Evolutionary conservation across 2,797 vertebrate genomes (phyloP), one percentile per base, ranked within the genome.

Genomic region (Pyrocephalus nanus): DNA sequence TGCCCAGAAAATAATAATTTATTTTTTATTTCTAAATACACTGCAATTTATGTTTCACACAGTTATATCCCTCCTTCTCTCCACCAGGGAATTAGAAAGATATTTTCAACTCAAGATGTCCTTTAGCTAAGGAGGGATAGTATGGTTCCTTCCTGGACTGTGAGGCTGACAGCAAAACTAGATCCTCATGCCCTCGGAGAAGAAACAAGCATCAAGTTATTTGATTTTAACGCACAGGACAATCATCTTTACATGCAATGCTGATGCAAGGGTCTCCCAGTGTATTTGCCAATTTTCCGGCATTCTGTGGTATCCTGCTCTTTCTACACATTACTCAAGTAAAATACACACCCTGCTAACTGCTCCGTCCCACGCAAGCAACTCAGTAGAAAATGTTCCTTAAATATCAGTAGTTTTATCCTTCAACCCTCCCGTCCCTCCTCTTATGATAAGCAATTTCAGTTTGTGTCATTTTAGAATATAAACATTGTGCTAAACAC

Each of bases 151-250:
- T 71, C 74, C 60, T 15, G 23, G 26, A 73, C 32, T 57, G 19
- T 1, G 5, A 87, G 29, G 16, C 60, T 76, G 30, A 71, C 21
- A 70, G 30, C n/a, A 73, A 55, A 92, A 76, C 21, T n/a, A 85
- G 30, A 34, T 7, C 11, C 21, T 54, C 9, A 45, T 6, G 15
- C 23, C 29, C 32, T 50, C 9, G 29, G 11, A 6, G 42, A 57
- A 55, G 2, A 71, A 20, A 2, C 0, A 0, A 80, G 14, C 18
- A 16, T 15, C 30, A 40, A 60, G 5, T 36, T 54, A 19, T 26
- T 47, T 48, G 8, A 7, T 81, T 90, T 45, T 40, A 38, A 71
- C 29, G 16, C 32, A 45, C 18, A 77, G 26, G 16, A 86, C 32
- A 93, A 66, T 17, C 4, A 66, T 36, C 43, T 64, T 79, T 73